Evolutionary conservation across 2,888 invertebrate genomes (phyloP).

Genomic region (Margaritifera margaritifera): DNA sequence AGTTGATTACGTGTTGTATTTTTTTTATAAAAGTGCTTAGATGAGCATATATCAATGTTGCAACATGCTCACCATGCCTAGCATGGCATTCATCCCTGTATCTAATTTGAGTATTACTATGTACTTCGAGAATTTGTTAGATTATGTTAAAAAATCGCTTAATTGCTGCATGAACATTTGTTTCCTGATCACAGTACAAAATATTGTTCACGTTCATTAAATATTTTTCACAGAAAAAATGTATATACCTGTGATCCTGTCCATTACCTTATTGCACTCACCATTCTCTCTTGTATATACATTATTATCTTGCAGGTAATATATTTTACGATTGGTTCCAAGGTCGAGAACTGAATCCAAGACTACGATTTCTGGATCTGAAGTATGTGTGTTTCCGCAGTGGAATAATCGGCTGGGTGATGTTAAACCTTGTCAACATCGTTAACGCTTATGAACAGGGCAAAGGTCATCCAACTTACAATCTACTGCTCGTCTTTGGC

Average conservation of each 20-base stretch:
- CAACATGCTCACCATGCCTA: no score
- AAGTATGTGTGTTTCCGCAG: conserved; percentile 42
- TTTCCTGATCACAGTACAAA: no score
- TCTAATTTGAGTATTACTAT: no score
- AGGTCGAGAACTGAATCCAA: conserved; percentile 38
- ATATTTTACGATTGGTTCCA: conserved; percentile 42
- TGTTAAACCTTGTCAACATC: conserved; percentile 31
- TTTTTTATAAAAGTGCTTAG: no score
- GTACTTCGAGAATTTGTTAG: no score
- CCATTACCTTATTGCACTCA: no score
- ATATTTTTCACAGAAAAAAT: neutral
- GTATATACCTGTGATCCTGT: no score
- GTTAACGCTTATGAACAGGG: conserved; percentile 17
- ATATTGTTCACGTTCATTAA: neutral
- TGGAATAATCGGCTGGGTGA: conserved; percentile 39
- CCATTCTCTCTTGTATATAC: neutral
- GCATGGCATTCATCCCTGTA: no score
- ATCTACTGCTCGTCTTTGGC: conserved; percentile 15
- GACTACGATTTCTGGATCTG: conserved; percentile 28
- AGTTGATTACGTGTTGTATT: no score
- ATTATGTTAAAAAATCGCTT: no score
- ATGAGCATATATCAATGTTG: no score
- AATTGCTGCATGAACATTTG: no score
- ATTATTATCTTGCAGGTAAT: conserved; percentile 15
- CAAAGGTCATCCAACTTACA: neutral